Evolutionary conservation across 1,140 invertebrate species (phyloP).

Genomic region (Paraescarpia echinospica): DNA sequence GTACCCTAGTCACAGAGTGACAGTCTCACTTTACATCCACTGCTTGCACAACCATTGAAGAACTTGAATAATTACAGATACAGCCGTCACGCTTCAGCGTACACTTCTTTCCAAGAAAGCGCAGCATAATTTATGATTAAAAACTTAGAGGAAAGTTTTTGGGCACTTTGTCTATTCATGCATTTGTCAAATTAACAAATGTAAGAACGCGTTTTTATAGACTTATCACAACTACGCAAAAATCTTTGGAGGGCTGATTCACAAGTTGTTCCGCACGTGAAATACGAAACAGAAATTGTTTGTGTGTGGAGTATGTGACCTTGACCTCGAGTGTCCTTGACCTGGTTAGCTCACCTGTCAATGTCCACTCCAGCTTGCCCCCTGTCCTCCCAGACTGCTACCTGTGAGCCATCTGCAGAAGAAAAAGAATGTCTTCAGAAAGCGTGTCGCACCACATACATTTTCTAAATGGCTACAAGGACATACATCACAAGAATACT

Average conservation of each 20-base stretch:
- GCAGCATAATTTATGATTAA: background rate
- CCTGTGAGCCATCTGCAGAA: background rate
- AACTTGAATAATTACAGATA: background rate
- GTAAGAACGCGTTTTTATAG: background rate
- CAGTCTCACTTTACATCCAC: background rate
- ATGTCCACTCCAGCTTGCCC: background rate
- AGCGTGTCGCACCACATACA: background rate
- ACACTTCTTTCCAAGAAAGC: background rate
- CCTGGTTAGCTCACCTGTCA: background rate
- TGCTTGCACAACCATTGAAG: background rate
- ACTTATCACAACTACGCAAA: background rate
- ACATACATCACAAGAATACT: background rate
- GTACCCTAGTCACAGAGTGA: background rate
- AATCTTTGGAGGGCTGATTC: background rate
- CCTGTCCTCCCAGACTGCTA: background rate
- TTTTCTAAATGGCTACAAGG: no score
- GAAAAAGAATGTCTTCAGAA: background rate
- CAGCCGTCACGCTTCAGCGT: background rate
- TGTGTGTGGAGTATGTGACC: background rate
- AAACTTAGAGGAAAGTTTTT: background rate
- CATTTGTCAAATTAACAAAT: background rate
- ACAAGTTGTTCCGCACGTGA: background rate
- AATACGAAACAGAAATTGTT: background rate
- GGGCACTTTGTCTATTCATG: background rate
- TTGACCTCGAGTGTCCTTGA: background rate